These are phyloP conservation scores for Apistogramma diplotaenia DNA, from an alignment of 2,113 vertebrate genomes.

Conservation along the genomic window DNA sequence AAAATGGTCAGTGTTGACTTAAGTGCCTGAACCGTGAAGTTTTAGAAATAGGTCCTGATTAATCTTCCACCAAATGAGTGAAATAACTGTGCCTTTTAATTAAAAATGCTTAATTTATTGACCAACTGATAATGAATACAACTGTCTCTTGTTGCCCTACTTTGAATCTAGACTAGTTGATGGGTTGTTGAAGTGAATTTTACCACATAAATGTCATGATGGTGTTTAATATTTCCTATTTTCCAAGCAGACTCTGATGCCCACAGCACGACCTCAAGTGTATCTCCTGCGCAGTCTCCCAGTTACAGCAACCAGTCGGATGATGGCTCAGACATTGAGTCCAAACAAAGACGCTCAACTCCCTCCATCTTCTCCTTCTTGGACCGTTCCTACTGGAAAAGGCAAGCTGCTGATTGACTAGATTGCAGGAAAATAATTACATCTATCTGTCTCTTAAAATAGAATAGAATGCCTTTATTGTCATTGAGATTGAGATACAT, in stretches of 20 bases:
- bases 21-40: neutral
- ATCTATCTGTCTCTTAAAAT: neutral
- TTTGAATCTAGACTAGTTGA: neutral
- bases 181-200: neutral
- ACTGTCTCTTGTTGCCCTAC: neutral
- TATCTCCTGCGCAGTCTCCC: slow-evolving; percentile 81
- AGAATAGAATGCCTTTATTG: too few species aligned
- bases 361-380: slow-evolving; percentile 79
- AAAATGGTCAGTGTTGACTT: neutral
- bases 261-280: slow-evolving; percentile 81
- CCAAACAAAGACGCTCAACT: slow-evolving; percentile 74
- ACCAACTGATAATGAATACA: neutral
- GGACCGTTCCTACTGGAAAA: slow-evolving; percentile 83
- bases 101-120: neutral
- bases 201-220: neutral
- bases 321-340: slow-evolving; percentile 80
- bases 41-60: neutral
- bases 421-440: neutral
- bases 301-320: slow-evolving; percentile 83
- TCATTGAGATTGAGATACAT: too few species aligned
- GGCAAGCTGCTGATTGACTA: slow-evolving; percentile 27
- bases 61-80: neutral
- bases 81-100: neutral
- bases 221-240: neutral
- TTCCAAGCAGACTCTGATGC: slow-evolving; percentile 77